These are phyloP conservation scores for Drosophila sechellia DNA, from an alignment of 1,140 invertebrate species.

Conservation along the genomic window DNA sequence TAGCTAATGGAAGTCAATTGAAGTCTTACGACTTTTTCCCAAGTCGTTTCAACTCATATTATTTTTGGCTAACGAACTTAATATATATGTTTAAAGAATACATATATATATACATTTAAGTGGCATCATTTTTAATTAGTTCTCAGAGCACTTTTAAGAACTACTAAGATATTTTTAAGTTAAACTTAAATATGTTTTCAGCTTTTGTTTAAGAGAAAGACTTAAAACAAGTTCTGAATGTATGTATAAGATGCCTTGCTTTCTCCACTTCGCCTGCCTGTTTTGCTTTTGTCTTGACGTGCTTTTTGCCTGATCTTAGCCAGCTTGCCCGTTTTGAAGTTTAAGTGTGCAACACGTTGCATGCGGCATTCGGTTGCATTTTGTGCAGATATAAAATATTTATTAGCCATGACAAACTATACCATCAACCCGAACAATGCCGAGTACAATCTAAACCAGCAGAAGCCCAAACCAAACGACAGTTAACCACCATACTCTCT, in stretches of 20 bases:
- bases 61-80: not conserved
- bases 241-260: conserved; percentile 40
- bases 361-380: conserved; percentile 65
- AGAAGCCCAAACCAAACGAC: conserved; percentile 46
- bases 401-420: conserved; percentile 40
- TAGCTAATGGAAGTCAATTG: not conserved
- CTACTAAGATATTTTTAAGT: conserved; percentile 42
- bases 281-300: conserved; percentile 39
- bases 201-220: conserved; percentile 7
- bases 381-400: conserved; percentile 45
- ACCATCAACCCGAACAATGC: conserved; percentile 27
- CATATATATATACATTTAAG: not conserved
- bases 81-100: not conserved
- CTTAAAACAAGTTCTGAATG: not conserved
- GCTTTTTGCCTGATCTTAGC: conserved; percentile 58
- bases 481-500: conserved; percentile 42
- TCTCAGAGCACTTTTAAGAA: conserved; percentile 1
- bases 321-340: conserved; percentile 52
- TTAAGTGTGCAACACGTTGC: conserved; percentile 66
- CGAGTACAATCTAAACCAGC: conserved; percentile 48
- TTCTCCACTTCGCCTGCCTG: conserved; percentile 21
- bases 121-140: not conserved
- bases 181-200: conserved; percentile 14
- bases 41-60: not conserved
- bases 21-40: not conserved